Evolutionary conservation across 2,113 vertebrate genomes (phyloP).

Genomic region (Aythya baeri): DNA sequence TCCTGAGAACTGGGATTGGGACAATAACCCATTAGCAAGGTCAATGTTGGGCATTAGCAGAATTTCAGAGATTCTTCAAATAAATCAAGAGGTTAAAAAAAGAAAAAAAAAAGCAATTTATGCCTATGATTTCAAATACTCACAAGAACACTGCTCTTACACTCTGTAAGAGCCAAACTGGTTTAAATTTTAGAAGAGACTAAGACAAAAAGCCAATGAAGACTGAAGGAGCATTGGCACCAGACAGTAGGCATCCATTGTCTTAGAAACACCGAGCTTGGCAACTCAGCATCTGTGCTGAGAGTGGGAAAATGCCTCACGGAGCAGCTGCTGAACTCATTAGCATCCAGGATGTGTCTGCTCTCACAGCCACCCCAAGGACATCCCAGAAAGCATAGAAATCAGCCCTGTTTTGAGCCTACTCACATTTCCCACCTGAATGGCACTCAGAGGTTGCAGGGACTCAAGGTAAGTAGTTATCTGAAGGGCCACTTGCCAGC

Average conservation of each 20-base stretch:
- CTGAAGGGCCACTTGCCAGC: not conserved
- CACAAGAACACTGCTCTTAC: not conserved
- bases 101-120: not conserved
- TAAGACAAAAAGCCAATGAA: not conserved
- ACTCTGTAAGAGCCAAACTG: not conserved
- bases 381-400: constrained; percentile 42
- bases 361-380: not conserved
- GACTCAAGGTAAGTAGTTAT: not conserved
- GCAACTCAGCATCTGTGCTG: not conserved
- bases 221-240: not conserved
- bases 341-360: not conserved
- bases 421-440: not conserved
- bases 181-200: constrained; percentile 5
- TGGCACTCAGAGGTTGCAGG: not conserved
- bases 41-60: not conserved
- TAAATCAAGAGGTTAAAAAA: not conserved
- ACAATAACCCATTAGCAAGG: not conserved
- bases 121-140: not conserved
- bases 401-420: not conserved
- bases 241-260: not conserved
- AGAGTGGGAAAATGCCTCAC: not conserved
- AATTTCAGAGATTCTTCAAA: not conserved
- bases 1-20: not conserved
- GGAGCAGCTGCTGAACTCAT: constrained; percentile 51
- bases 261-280: not conserved